Conservation (phyloP, 2,113 vertebrate genomes). For the Leucoraja erinaceus region DNA sequence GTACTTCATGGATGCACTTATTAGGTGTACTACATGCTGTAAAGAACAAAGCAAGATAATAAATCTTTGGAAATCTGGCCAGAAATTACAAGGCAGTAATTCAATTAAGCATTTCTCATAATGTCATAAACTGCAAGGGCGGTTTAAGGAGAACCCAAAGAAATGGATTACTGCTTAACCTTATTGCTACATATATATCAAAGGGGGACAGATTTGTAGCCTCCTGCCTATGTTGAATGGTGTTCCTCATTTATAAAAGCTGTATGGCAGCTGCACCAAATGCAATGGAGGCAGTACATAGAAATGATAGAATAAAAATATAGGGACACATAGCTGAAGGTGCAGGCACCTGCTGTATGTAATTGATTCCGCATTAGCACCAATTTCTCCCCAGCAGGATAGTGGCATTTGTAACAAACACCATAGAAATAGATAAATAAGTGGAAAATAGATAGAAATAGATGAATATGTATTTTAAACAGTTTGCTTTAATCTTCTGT, state of each 20-base stretch:
- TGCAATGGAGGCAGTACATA: background rate
- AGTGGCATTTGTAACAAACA: background rate
- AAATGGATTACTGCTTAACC: background rate
- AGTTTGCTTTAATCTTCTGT: background rate
- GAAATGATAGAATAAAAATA: background rate
- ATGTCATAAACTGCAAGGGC: background rate
- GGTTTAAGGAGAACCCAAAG: slow-evolving; percentile 4
- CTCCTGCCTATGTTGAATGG: background rate
- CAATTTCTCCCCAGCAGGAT: background rate
- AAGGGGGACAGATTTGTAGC: background rate
- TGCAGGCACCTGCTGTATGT: background rate
- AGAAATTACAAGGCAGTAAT: background rate
- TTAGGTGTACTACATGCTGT: background rate
- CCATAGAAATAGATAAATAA: background rate
- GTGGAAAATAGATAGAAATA: background rate
- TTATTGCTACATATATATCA: background rate
- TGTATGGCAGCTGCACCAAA: background rate
- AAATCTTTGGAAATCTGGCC: background rate
- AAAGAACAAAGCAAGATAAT: background rate
- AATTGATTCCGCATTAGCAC: background rate
- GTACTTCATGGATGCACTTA: background rate
- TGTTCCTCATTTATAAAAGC: background rate
- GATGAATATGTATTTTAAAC: background rate
- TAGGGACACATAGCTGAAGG: background rate
- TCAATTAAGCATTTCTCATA: background rate